phyloP scores from a whole-genome alignment of 1,140 invertebrate species.

The Neodiprion pinetum region DNA sequence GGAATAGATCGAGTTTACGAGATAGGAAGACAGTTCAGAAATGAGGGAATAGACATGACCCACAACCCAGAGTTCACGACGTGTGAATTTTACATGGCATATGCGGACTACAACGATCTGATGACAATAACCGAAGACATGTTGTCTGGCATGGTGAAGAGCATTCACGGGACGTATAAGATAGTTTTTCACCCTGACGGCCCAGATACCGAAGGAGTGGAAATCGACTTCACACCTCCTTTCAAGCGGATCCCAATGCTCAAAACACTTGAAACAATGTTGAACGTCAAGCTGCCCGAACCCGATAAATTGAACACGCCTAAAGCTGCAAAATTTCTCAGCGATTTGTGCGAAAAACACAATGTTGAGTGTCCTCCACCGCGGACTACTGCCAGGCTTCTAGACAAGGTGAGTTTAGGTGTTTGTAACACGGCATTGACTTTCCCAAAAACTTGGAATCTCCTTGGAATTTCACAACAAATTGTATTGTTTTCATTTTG shows the following conservation, averaged over 20 bases:
- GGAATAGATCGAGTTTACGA: constrained; percentile 98
- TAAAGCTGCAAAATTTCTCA: constrained; percentile 78
- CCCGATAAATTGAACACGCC: constrained; percentile 71
- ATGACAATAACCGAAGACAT: constrained; percentile 93
- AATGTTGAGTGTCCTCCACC: constrained; percentile 92
- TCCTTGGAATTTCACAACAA: too few relatives aligned
- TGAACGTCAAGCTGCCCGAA: constrained; percentile 86
- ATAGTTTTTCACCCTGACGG: constrained; percentile 95
- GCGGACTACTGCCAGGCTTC: constrained; percentile 86
- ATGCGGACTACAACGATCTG: constrained; percentile 98
- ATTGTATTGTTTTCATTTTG: too few relatives aligned
- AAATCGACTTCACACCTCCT: constrained; percentile 98
- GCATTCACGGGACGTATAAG: constrained; percentile 76
- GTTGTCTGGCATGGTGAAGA: constrained; percentile 84
- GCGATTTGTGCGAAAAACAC: constrained; percentile 85
- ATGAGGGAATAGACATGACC: constrained; percentile 98
- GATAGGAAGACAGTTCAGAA: constrained; percentile 96
- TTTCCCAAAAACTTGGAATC: too few relatives aligned
- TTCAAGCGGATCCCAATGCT: constrained; percentile 94
- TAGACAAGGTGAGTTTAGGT: constrained; percentile 82
- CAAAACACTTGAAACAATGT: constrained; percentile 82
- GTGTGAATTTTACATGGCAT: constrained; percentile 99
- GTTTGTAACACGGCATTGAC: too few relatives aligned
- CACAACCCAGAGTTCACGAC: constrained; percentile 99
- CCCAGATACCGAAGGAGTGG: constrained; percentile 78